These are phyloP conservation scores for Cepphus grylle DNA, from an alignment of 2,113 vertebrate species.

Conservation along the genomic window DNA sequence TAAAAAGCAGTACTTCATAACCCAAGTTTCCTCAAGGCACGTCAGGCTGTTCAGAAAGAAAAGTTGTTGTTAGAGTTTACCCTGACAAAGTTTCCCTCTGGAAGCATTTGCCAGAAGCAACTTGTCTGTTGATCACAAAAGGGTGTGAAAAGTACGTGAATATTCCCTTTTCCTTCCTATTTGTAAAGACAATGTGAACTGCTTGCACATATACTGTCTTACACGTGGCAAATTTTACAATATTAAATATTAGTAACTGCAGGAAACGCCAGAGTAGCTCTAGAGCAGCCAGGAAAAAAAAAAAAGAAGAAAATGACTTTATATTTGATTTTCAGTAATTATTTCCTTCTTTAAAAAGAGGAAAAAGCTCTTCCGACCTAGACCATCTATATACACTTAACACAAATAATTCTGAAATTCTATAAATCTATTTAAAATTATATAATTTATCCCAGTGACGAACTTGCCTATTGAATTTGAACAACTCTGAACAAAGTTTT, in stretches of 20 bases:
- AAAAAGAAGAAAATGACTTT: not conserved
- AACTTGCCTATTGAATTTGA: not conserved
- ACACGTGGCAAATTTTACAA: not conserved
- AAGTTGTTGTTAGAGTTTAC: not conserved
- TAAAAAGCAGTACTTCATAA: not conserved
- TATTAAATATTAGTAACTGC: not conserved
- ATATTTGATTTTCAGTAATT: not conserved
- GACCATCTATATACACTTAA: not conserved
- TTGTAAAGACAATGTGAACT: not conserved
- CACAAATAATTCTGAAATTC: not conserved
- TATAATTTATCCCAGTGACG: not conserved
- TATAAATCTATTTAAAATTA: not conserved
- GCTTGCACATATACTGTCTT: not conserved
- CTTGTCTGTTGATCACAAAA: not conserved
- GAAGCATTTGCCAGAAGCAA: not conserved
- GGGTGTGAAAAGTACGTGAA: not conserved
- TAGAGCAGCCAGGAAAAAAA: not conserved
- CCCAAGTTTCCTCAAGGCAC: not conserved
- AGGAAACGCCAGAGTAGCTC: not conserved
- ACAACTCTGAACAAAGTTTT: not conserved
- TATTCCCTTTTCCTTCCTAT: not conserved
- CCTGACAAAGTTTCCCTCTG: not conserved
- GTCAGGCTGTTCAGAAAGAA: not conserved
- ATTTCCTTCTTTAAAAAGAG: not conserved
- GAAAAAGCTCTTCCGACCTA: not conserved